phyloP scores from a whole-genome alignment of 2,797 vertebrate species.

The Lindbergichthys nudifrons region DNA sequence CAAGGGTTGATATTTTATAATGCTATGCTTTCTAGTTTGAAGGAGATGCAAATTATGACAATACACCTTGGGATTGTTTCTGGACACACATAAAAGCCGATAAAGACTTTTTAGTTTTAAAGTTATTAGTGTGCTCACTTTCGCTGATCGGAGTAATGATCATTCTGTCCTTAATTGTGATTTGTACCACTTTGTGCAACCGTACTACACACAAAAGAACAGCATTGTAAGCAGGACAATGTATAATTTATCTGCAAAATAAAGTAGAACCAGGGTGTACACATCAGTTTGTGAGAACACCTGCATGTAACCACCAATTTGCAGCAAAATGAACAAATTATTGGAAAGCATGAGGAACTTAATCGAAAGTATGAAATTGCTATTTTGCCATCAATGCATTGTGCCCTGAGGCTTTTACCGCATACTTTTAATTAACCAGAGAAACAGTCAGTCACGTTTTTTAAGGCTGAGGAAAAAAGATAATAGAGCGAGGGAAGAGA shows the following conservation, averaged over 20 bases:
- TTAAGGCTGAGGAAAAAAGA: constrained; percentile 1
- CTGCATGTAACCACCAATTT: constrained; percentile 1
- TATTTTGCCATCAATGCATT: constrained; percentile 18
- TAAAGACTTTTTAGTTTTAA: too few relatives aligned
- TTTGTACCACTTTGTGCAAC: background rate
- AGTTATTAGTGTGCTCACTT: too few relatives aligned
- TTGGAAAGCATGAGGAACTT: constrained; percentile 31
- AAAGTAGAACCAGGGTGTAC: constrained; percentile 2
- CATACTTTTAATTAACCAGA: constrained; percentile 34
- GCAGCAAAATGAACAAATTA: constrained; percentile 33
- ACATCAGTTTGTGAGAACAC: constrained; percentile 7
- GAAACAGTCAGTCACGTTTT: constrained; percentile 11
- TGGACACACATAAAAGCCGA: too few relatives aligned
- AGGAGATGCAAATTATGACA: too few relatives aligned
- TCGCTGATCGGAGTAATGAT: too few relatives aligned
- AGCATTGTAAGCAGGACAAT: background rate
- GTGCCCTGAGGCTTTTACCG: constrained; percentile 22
- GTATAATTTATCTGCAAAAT: constrained; percentile 4
- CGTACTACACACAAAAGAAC: background rate
- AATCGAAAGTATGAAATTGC: constrained; percentile 41
- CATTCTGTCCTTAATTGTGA: too few relatives aligned
- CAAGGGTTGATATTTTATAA: too few relatives aligned
- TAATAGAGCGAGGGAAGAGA: background rate
- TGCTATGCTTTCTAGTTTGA: too few relatives aligned
- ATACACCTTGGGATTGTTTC: too few relatives aligned